These are phyloP conservation scores for Drosophila navojoa DNA, from an alignment of 1,140 invertebrate genomes.

Conservation along the genomic window DNA sequence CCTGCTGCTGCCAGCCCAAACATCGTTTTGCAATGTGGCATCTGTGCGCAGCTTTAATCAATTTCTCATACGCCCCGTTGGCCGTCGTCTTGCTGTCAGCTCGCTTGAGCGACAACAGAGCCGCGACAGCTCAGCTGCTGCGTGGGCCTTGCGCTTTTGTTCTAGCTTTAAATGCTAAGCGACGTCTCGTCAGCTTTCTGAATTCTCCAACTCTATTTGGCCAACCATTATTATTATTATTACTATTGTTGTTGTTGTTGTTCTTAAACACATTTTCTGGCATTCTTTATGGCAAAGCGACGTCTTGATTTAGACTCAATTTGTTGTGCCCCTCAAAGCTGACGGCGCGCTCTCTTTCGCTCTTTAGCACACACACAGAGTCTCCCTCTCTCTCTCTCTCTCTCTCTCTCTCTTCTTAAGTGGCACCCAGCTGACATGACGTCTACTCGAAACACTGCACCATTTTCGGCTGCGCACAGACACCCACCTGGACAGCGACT, in stretches of 20 bases:
- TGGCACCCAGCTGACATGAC: slow-evolving; percentile 43
- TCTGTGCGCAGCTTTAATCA: slow-evolving; percentile 60
- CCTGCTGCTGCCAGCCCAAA: not conserved
- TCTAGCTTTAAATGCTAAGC: slow-evolving; percentile 57
- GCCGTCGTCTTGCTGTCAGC: slow-evolving; percentile 55
- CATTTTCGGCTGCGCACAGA: slow-evolving; percentile 59
- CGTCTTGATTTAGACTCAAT: slow-evolving; percentile 44
- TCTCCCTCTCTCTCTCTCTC: not conserved
- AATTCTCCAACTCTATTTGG: slow-evolving; percentile 74
- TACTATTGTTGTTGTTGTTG: not conserved
- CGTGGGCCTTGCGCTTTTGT: slow-evolving; percentile 69
- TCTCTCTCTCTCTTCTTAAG: slow-evolving; percentile 16
- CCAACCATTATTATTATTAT: slow-evolving; percentile 48
- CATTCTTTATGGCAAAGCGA: slow-evolving; percentile 66
- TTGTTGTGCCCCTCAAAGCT: slow-evolving; percentile 19
- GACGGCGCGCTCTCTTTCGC: no score
- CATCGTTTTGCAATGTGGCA: slow-evolving; percentile 41
- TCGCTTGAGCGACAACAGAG: slow-evolving; percentile 52
- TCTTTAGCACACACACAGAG: not conserved
- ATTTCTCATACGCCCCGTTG: slow-evolving; percentile 60
- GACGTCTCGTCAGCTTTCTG: slow-evolving; percentile 62
- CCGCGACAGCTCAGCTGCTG: slow-evolving; percentile 58
- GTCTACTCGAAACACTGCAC: slow-evolving; percentile 46
- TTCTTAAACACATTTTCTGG: slow-evolving; percentile 34
- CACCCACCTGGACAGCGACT: slow-evolving; percentile 50